These are phyloP conservation scores for Elysia crispata DNA, from an alignment of 2,888 invertebrate genomes.

Conservation along the genomic window DNA sequence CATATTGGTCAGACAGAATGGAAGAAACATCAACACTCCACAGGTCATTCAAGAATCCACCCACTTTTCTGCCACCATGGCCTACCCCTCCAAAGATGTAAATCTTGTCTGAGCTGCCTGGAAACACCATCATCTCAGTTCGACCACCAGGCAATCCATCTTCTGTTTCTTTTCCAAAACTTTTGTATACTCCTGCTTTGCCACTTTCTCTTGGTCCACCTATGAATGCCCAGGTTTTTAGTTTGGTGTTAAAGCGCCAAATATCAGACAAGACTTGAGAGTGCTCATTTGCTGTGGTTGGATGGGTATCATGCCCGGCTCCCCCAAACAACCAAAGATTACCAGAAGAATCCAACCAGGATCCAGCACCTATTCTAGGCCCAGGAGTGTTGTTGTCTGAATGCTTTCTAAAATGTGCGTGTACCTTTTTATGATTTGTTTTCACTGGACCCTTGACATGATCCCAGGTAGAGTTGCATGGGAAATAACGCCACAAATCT, in stretches of 20 bases:
- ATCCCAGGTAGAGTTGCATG: constrained; percentile 56
- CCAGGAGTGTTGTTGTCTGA: constrained; percentile 55
- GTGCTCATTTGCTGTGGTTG: constrained; percentile 43
- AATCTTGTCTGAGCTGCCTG: constrained; percentile 43
- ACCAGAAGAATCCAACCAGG: constrained; percentile 58
- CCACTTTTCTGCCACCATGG: constrained; percentile 58
- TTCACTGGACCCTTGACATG: constrained; percentile 51
- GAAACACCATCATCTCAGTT: constrained; percentile 58
- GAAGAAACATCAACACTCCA: constrained; percentile 60
- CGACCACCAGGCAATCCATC: constrained; percentile 59
- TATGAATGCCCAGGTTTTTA: constrained; percentile 62
- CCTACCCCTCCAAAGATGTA: constrained; percentile 66
- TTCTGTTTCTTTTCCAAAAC: constrained; percentile 46
- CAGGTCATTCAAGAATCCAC: constrained; percentile 64
- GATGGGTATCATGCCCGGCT: constrained; percentile 58
- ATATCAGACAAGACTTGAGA: constrained; percentile 62
- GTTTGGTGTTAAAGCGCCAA: constrained; percentile 59
- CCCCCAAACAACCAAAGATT: constrained; percentile 71
- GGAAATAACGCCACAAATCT: constrained; percentile 64
- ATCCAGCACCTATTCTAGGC: constrained; percentile 58
- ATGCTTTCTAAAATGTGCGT: too few relatives aligned
- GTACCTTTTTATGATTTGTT: too few relatives aligned
- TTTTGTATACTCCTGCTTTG: constrained; percentile 53
- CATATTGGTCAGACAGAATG: constrained; percentile 37
- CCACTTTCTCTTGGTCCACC: constrained; percentile 61